Evolutionary conservation across 2,888 invertebrate genomes (phyloP), one percentile per base, ranked within the genome.

Genomic region (Aphidoletes aphidimyza): DNA sequence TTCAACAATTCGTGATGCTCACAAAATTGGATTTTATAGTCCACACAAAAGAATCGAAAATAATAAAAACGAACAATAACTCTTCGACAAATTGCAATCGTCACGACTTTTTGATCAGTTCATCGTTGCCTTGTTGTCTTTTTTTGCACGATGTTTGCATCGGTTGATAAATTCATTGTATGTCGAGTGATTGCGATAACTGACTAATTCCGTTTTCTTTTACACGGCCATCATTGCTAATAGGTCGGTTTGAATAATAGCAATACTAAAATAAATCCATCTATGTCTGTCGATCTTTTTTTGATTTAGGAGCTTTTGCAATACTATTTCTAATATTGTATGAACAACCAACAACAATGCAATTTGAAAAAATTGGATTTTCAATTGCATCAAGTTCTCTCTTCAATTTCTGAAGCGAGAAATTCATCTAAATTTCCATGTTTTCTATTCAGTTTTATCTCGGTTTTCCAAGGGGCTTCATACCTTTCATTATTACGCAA

Each of bases 21-120:
- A 11, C 69, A 34, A 69, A 69, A 30, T 69, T 69, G 17, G 30
- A 69, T 30, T 69, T 54, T 69, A 42, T 42, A n/a, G n/a, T n/a
- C n/a, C n/a, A n/a, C 42, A 42, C 22, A 54, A 54, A 3, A 22
- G 54, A 54, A 54, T n/a, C n/a, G n/a, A n/a, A n/a, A n/a, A n/a
- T n/a, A n/a, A n/a, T n/a, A n/a, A n/a, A n/a, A n/a, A n/a, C n/a
- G n/a, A n/a, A n/a, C n/a, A n/a, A n/a, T n/a, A n/a, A n/a, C n/a
- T n/a, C n/a, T n/a, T n/a, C n/a, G n/a, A n/a, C n/a, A 69, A 69
- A 69, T 69, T 69, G 69, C 69, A 69, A 30, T 69, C 11, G 69
- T 69, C 34, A 69, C 69, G 69, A 69, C 22, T 54, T 54, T 54
- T 69, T 54, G n/a, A 22, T 5, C 47, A 2, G 2, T 47, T 9